phyloP scores from a whole-genome alignment of 2,888 invertebrate species.

The Papilio gigon region DNA sequence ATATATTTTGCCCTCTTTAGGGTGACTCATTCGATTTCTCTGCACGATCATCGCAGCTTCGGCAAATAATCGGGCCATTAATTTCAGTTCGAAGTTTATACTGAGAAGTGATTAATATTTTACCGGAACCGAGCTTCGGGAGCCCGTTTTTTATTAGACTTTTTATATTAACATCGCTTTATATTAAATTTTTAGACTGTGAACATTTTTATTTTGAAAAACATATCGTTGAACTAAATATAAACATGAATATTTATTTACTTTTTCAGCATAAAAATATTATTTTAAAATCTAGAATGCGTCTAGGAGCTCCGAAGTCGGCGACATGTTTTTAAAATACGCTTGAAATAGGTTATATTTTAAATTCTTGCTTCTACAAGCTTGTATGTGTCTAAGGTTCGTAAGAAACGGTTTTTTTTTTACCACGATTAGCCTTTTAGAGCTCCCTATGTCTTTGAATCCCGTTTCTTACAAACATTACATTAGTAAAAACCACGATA shows the following conservation, averaged over 20 bases:
- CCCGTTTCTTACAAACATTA: too few relatives aligned
- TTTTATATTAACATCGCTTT: constrained; percentile 23
- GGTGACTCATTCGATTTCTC: constrained; percentile 39
- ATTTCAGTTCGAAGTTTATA: constrained; percentile 35
- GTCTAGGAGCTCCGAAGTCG: neutral
- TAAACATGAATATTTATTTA: neutral
- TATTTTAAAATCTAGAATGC: neutral
- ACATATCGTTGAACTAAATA: neutral
- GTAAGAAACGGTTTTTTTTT: too few relatives aligned
- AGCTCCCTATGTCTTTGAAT: too few relatives aligned
- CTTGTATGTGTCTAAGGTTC: too few relatives aligned
- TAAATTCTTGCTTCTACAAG: neutral
- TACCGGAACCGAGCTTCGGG: constrained; percentile 27
- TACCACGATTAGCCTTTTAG: too few relatives aligned
- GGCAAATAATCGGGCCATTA: constrained; percentile 38
- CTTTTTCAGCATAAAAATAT: neutral
- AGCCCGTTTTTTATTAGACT: constrained; percentile 21
- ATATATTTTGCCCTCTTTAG: constrained; percentile 31
- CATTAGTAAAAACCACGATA: too few relatives aligned
- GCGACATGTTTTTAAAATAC: neutral
- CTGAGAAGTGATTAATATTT: constrained; percentile 36
- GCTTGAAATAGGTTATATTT: too few relatives aligned
- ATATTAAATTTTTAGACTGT: constrained; percentile 22
- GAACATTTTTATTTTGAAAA: constrained; percentile 7
- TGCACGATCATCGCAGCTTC: constrained; percentile 31